Conservation (phyloP, 92 coral and sea anemone genomes). For the Palythoa heliodiscus region DNA sequence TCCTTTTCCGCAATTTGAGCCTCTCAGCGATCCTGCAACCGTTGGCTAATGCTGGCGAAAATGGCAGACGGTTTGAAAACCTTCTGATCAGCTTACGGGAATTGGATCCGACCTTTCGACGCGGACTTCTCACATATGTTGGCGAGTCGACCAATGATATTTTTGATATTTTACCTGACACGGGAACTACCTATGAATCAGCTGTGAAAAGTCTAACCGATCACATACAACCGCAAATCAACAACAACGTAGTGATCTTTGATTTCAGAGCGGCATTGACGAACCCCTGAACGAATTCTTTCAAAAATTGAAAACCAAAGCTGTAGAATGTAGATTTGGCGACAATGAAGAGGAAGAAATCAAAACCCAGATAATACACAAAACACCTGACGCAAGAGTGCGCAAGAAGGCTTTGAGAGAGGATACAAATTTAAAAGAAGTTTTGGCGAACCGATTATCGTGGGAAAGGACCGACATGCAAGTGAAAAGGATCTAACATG, state of each 20-base stretch:
- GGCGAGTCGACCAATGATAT: conserved; percentile 54
- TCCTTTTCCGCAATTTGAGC: conserved; percentile 59
- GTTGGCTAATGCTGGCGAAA: conserved; percentile 49
- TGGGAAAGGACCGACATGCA: conserved; percentile 59
- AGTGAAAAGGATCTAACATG: conserved; percentile 4
- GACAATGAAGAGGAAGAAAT: conserved; percentile 46
- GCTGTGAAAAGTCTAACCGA: conserved; percentile 42
- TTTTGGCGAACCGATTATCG: conserved; percentile 35
- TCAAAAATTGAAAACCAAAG: conserved; percentile 42
- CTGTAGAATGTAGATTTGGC: conserved; percentile 33
- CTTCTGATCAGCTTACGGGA: conserved; percentile 50
- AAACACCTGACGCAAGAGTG: conserved; percentile 45
- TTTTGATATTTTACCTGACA: conserved; percentile 51
- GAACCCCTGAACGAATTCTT: conserved; percentile 45
- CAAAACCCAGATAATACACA: conserved; percentile 53
- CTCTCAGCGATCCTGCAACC: conserved; percentile 48
- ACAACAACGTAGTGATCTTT: conserved; percentile 45
- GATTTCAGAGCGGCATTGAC: conserved; percentile 41
- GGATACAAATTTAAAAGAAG: background rate
- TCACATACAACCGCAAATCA: conserved; percentile 35
- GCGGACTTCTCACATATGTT: conserved; percentile 49
- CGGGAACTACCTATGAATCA: conserved; percentile 43
- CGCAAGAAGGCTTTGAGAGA: conserved; percentile 53
- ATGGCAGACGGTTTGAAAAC: conserved; percentile 52
- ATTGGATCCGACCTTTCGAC: conserved; percentile 47